Percentiles rank a stretch among this genome's conserved stretches.
These are phyloP conservation scores for Acropora tenuis DNA, from an alignment of 64 coral and sea anemone species.

Conservation along the genomic window DNA sequence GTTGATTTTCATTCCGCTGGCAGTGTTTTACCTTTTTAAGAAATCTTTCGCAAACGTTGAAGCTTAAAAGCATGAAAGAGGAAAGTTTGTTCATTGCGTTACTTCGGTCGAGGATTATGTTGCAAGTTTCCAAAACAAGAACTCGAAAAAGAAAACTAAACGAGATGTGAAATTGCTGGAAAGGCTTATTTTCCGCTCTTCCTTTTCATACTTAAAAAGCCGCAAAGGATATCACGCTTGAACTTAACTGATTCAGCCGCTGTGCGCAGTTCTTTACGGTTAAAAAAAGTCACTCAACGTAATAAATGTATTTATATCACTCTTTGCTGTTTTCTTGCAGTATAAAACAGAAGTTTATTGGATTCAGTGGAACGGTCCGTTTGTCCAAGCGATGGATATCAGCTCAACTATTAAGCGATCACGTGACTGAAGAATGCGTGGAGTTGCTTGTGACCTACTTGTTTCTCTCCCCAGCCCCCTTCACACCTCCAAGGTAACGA, in stretches of 20 bases:
- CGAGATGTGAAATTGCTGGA: neutral
- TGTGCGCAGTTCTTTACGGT: neutral
- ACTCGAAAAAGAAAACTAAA: too few relatives aligned
- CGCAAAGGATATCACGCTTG: neutral
- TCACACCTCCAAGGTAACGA: slow-evolving; percentile 77
- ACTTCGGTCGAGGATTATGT: too few relatives aligned
- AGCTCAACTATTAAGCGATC: slow-evolving; percentile 77
- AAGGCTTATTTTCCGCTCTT: neutral
- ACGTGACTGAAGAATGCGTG: slow-evolving; percentile 89
- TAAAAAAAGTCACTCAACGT: too few relatives aligned
- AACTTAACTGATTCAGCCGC: neutral
- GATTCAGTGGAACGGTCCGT: slow-evolving; percentile 80
- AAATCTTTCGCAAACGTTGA: too few relatives aligned
- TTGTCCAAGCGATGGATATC: slow-evolving; percentile 89
- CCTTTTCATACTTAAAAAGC: too few relatives aligned
- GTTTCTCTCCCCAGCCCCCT: slow-evolving; percentile 89
- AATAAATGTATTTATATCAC: too few relatives aligned
- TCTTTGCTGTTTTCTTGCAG: slow-evolving; percentile 49
- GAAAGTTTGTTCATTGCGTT: too few relatives aligned
- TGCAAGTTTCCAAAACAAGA: too few relatives aligned
- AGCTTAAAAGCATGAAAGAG: too few relatives aligned
- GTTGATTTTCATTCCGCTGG: too few relatives aligned
- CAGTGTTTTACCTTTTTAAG: too few relatives aligned
- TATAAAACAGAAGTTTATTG: slow-evolving; percentile 74
- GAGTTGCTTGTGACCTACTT: slow-evolving; percentile 84